These are phyloP conservation scores for Gambusia affinis DNA, from an alignment of 2,113 vertebrate genomes.

Conservation along the genomic window DNA sequence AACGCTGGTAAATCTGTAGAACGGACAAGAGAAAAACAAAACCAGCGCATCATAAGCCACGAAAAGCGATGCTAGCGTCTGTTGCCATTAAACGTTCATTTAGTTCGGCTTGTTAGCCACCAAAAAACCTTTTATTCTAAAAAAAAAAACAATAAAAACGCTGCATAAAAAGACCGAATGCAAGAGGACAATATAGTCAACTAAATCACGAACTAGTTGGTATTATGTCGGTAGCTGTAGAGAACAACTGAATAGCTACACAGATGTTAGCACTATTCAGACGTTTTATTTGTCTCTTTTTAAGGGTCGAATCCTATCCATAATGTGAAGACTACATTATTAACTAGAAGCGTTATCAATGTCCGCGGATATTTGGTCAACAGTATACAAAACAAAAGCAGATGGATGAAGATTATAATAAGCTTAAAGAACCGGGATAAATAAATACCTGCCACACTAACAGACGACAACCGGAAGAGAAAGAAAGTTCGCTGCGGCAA, in stretches of 20 bases:
- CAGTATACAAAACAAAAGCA: neutral
- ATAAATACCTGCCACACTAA: conserved; percentile 75
- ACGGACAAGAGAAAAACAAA: neutral
- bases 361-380: fast-evolving
- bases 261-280: conserved; percentile 4
- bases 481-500: conserved; percentile 8
- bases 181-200: neutral
- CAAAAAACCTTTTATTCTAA: neutral
- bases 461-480: conserved; percentile 79
- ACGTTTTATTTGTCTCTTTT: neutral
- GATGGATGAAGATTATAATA: conserved; percentile 72
- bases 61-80: neutral
- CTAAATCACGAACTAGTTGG: neutral
- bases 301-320: neutral
- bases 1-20: conserved; percentile 51
- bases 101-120: neutral
- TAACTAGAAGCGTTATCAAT: neutral
- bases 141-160: too few species aligned
- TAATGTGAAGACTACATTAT: neutral
- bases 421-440: neutral
- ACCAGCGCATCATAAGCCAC: too few species aligned
- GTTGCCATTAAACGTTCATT: neutral
- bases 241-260: neutral
- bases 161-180: neutral
- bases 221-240: neutral